Percentiles rank a stretch among this genome's conserved stretches.
Conservation (phyloP, 2,888 invertebrate species). For the Frankliniella intonsa region DNA sequence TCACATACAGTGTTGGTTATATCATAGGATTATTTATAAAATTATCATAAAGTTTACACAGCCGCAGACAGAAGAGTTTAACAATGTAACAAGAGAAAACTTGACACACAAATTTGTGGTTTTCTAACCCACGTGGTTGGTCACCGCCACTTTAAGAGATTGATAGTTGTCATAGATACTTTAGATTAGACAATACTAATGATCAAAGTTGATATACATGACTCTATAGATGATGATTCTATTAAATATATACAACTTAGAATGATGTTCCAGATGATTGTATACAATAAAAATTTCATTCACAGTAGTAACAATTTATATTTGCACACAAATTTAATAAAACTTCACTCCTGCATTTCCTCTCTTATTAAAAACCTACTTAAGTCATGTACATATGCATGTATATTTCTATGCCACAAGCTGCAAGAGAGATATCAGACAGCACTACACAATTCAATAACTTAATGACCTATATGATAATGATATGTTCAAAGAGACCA, state of each 20-base stretch:
- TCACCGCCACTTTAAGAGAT: too few relatives aligned
- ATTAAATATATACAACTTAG: not conserved
- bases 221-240: not conserved
- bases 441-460: not conserved
- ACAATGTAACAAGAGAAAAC: not conserved
- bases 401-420: not conserved
- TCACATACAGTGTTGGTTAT: slow-evolving; percentile 8
- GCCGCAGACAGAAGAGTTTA: slow-evolving; percentile 13
- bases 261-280: not conserved
- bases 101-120: not conserved
- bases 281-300: not conserved
- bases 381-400: not conserved
- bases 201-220: not conserved
- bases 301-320: not conserved
- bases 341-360: not conserved
- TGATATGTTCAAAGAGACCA: not conserved
- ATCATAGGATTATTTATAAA: not conserved
- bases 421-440: not conserved
- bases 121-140: too few relatives aligned
- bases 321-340: not conserved
- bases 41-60: slow-evolving; percentile 21
- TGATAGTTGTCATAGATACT: too few relatives aligned
- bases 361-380: not conserved
- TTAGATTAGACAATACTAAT: not conserved
- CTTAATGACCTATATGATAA: not conserved